Evolutionary conservation across 1,140 invertebrate genomes (phyloP).

Genomic region (Drosophila setifemur): DNA sequence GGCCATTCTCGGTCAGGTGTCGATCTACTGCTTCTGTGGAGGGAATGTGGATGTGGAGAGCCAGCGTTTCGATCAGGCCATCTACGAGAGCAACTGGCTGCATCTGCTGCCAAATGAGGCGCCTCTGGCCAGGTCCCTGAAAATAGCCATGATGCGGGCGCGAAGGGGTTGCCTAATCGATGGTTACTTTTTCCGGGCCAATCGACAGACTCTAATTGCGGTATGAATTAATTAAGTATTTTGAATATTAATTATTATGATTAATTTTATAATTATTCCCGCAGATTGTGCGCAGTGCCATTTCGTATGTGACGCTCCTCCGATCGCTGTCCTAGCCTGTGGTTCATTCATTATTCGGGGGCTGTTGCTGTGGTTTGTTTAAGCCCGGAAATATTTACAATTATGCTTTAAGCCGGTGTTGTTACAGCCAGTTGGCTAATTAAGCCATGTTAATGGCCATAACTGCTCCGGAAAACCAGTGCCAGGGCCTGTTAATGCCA

Average conservation of each 20-base stretch:
- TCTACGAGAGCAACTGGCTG: conserved; percentile 44
- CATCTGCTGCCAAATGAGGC: neutral
- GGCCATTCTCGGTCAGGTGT: conserved; percentile 36
- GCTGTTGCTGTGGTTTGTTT: neutral
- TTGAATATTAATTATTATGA: neutral
- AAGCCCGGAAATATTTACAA: conserved; percentile 52
- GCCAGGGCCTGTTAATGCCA: conserved; percentile 55
- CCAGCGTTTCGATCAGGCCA: conserved; percentile 1
- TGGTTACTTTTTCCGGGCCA: conserved; percentile 43
- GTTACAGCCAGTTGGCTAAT: conserved; percentile 67
- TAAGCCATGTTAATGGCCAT: conserved; percentile 69
- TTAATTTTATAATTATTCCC: neutral
- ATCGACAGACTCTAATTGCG: conserved; percentile 25
- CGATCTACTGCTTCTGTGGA: conserved; percentile 52
- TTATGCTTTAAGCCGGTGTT: conserved; percentile 59
- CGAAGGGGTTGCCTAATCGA: conserved; percentile 13
- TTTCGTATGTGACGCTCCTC: conserved; percentile 44
- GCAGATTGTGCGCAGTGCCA: conserved; percentile 40
- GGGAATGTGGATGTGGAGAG: conserved; percentile 23
- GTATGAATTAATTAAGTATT: conserved; percentile 1
- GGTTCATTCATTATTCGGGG: neutral
- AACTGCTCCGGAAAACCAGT: conserved; percentile 49
- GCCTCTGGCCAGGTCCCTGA: neutral
- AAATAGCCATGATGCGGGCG: conserved; percentile 26
- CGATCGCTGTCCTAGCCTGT: conserved; percentile 23